Base-by-base conservation (phyloP, 2,113 vertebrate species). In the Romanogobio albipinnatus region DNA sequence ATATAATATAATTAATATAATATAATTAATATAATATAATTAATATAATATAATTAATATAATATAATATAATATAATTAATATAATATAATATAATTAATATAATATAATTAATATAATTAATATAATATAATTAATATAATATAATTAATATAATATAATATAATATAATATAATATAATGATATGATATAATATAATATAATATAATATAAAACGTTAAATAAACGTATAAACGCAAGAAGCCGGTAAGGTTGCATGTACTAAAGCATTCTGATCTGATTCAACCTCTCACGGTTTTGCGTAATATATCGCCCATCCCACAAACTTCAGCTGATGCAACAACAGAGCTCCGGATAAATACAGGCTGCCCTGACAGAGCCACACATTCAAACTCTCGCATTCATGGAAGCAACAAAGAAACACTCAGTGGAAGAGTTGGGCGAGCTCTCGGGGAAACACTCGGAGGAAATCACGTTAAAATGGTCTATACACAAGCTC, bases 401-500 rank as follows among this genome's bases (percentile, higher is more conserved):
- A 73, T 93, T 84, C 91, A 93, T 93, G 92, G 92, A 93, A 73
- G 11, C 51, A 0, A 36, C 0, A 90, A 78, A 29, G 14, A 58
- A 0, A 8, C 15, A 3, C 22, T 84, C 71, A 0, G 13, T 2
- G 86, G 88, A 8, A 86, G 89, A 86, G 91, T 85, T 84, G 89
- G 87, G 36, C 15, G 80, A 45, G 0, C 82, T 26, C 36, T 62
- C 77, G 91, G 89, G 84, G 90, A 59, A 64, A 24, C 22, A 70
- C 26, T 14, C 14, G 47, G 66, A 58, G 1, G 53, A 90, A 47
- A 77, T 87, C 13, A n/a, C 10, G 13, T 2, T 36, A 49, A 64
- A 77, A 95, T 95, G 94, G 93, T 94, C 22, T 93, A 92, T 87
- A 94, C 86, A 43, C 26, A 93, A 74, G 93, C 92, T 79, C 33